Evolutionary conservation across 1,140 invertebrate species (phyloP), one percentile per base, ranked within the genome.

Genomic region (Drosophila saltans): DNA sequence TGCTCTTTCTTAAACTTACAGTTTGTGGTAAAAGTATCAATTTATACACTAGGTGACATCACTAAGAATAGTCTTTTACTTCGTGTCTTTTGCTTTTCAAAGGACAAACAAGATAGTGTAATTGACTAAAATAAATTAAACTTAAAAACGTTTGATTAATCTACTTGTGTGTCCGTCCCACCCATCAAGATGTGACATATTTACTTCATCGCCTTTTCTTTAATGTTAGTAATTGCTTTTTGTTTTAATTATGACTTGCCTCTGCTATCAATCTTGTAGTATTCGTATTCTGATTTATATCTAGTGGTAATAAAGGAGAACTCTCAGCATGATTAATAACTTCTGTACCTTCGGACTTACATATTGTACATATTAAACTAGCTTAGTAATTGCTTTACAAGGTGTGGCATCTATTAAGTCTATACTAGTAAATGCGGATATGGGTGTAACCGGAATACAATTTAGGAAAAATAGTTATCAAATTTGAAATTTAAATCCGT

Each of bases 261-360:
- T 52, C 3, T 52, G 1, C 26, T 26, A 52, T 52, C 21, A 52
- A 26, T 52, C 9, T 52, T 52, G 26, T 5, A 26, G 21, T 52
- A 26, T 26, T 52, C 16, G 16, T 16, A 16, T 52, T 26, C 8
- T 52, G 45, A 52, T 52, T 52, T 10, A 26, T 10, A 52, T 52
- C 45, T 52, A 26, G 21, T 52, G 5, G 45, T 52, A 52, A 52
- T 11, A 26, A 26, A 52, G 21, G 6, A 52, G 21, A 52, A 52
- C 45, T 52, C 45, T 52, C 45, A 26, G 45, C 45, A 52, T 52
- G 21, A 52, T 52, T 52, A 52, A 52, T 52, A 52, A 52, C 45
- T 52, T 10, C 2, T 3, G 9, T 9, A 48, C 21, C 8, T 24
- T 24, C 33, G 6, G 3, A 36, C 33, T 4, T 36, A 1, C 33